These are phyloP conservation scores for Diadema setosum DNA, from an alignment of 35 echinoderm and acorn worm genomes.

Conservation along the genomic window DNA sequence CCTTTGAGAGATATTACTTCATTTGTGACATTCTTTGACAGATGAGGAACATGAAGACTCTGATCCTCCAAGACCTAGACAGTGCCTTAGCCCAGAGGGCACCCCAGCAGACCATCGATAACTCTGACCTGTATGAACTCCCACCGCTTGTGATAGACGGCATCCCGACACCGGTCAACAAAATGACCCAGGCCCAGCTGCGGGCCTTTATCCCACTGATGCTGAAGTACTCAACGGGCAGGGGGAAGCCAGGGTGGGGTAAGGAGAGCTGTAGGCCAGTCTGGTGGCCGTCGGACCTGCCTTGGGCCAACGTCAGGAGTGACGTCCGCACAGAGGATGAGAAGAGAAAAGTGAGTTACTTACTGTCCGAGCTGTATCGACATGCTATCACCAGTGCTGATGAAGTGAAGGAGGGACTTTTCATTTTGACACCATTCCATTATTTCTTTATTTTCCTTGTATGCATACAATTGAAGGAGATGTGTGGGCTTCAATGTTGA, in stretches of 20 bases:
- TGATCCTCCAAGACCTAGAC: constrained; percentile 78
- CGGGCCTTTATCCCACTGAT: constrained; percentile 92
- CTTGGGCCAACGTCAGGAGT: constrained; percentile 99
- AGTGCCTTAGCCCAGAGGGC: constrained; percentile 80
- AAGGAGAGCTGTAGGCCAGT: constrained; percentile 95
- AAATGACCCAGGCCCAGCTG: constrained; percentile 98
- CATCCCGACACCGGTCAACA: constrained; percentile 87
- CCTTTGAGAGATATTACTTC: too few relatives aligned
- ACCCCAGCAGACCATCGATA: constrained; percentile 41
- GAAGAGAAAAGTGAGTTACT: constrained; percentile 80
- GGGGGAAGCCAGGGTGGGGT: constrained; percentile 97
- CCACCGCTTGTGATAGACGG: constrained; percentile 86
- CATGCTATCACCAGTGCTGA: too few relatives aligned
- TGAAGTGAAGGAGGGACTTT: too few relatives aligned
- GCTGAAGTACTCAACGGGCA: constrained; percentile 97
- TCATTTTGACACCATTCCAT: too few relatives aligned
- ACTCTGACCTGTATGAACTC: constrained; percentile 78
- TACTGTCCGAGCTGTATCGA: too few relatives aligned
- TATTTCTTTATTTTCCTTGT: too few relatives aligned
- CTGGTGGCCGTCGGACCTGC: constrained; percentile 99
- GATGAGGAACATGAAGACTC: constrained; percentile 75
- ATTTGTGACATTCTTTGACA: too few relatives aligned
- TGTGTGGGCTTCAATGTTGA: too few relatives aligned
- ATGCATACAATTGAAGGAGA: too few relatives aligned
- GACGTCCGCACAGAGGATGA: constrained; percentile 90